These are phyloP conservation scores for Halcyon badia DNA, from an alignment of 2,797 vertebrate species.

Conservation along the genomic window DNA sequence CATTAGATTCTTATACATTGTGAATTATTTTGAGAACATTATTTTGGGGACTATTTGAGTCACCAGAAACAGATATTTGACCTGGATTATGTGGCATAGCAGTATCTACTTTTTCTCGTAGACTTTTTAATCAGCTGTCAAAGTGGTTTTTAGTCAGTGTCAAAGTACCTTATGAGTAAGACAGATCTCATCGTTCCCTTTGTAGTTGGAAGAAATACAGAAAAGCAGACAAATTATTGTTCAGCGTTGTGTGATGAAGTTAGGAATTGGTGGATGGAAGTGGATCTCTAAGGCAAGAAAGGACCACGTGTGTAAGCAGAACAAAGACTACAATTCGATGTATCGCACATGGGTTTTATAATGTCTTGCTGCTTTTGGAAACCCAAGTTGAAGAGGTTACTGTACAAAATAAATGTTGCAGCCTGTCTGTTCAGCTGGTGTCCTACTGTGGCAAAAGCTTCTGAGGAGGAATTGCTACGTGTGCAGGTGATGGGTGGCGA, in stretches of 20 bases:
- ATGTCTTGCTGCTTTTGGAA: background rate
- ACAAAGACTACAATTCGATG: background rate
- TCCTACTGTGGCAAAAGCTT: background rate
- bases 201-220: background rate
- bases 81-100: background rate
- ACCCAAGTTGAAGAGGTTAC: background rate
- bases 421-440: background rate
- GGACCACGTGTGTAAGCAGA: rapidly evolving
- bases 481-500: background rate
- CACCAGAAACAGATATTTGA: background rate
- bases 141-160: background rate
- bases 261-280: background rate
- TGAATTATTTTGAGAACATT: background rate
- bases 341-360: rapidly evolving
- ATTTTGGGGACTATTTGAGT: background rate
- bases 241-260: background rate
- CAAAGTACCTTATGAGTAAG: background rate
- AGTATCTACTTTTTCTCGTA: background rate
- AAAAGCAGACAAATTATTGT: background rate
- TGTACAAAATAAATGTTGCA: background rate
- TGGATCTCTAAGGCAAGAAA: background rate
- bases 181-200: background rate
- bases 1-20: background rate
- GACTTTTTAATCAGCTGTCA: background rate
- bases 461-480: background rate